phyloP scores from a whole-genome alignment of 2,888 invertebrate genomes.

The Furcula furcula region DNA sequence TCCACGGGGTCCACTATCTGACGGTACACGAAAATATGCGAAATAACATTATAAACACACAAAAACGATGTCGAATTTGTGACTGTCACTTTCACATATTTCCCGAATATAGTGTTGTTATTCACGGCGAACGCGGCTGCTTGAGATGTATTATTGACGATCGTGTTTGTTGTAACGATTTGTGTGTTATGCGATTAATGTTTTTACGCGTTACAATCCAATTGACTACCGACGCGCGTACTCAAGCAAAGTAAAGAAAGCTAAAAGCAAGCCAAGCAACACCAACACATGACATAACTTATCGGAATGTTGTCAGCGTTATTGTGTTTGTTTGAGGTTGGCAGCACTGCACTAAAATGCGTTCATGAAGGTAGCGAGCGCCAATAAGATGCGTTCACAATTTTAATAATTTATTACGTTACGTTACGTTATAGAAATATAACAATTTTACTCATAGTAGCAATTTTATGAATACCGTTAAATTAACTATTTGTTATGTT shows the following conservation, averaged over 20 bases:
- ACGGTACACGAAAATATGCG: slow-evolving; percentile 65
- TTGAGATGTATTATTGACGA: slow-evolving; percentile 35
- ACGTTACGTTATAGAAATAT: not conserved
- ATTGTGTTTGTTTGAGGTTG: slow-evolving; percentile 33
- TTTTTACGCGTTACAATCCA: slow-evolving; percentile 57
- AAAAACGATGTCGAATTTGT: slow-evolving; percentile 61
- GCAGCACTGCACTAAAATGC: slow-evolving; percentile 34
- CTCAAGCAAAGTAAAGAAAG: slow-evolving; percentile 72
- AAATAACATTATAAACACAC: slow-evolving; percentile 66
- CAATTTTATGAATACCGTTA: not conserved
- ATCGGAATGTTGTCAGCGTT: slow-evolving; percentile 49
- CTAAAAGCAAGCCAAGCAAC: slow-evolving; percentile 64
- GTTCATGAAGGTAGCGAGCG: slow-evolving; percentile 50
- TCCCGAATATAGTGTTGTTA: slow-evolving; percentile 47
- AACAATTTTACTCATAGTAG: slow-evolving; percentile 1
- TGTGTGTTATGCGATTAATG: slow-evolving; percentile 52
- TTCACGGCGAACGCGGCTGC: slow-evolving; percentile 40
- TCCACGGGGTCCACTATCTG: slow-evolving; percentile 49
- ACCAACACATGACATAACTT: slow-evolving; percentile 64
- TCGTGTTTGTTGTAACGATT: slow-evolving; percentile 48
- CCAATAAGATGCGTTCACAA: slow-evolving; percentile 46
- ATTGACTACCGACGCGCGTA: slow-evolving; percentile 70
- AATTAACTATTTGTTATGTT: no score
- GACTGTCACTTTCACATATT: slow-evolving; percentile 73
- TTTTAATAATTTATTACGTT: slow-evolving; percentile 7